Base-by-base conservation (phyloP, 1,140 invertebrate species). In the Parapsyche elsis region DNA sequence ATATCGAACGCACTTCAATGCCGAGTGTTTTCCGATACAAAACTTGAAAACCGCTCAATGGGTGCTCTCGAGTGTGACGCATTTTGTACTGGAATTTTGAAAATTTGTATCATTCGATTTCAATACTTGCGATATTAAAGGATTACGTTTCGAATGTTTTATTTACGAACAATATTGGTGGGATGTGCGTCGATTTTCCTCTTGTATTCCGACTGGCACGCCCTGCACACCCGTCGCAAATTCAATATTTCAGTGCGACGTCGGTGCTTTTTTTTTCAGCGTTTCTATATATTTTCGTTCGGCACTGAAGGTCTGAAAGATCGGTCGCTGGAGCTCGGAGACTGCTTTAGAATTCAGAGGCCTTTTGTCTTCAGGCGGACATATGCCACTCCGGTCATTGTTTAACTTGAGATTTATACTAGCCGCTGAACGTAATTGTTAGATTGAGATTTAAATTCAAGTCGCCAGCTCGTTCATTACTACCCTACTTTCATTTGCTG, bases 301-400 rank as follows among this genome's bases (percentile, higher is more conserved):
- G 16, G 45, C 12, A 5, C 16, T 12, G 49, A 12, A 2, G 49
- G 49, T 14, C 49, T 53, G 14, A 67, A 67, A 49, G 71, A 49
- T 73, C 71, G 71, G 30, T 46, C 30, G 14, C n/a, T 16, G 14
- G 67, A 30, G 1, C 46, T 12, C 16, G 14, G 73, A 49, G 73
- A 53, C 64, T 67, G 73, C 73, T 57, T 67, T 67, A 30, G 24
- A 49, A 57, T 75, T 46, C 73, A 46, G 45, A 30, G 19, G 21
- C 24, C 73, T 57, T 75, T 75, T 75, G 73, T 75, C 64, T 75
- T 75, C 49, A 23, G 46, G 46, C 46, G 49, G 73, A 75, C 73
- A 75, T 75, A 75, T 75, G 73, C 24, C 49, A 57, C 49, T 75
- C 46, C 16, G 46, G 23, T 57, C 45, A 75, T 75, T 75, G 49